phyloP scores from a whole-genome alignment of 1,140 invertebrate genomes.

The Drosophila pseudoananassae region DNA sequence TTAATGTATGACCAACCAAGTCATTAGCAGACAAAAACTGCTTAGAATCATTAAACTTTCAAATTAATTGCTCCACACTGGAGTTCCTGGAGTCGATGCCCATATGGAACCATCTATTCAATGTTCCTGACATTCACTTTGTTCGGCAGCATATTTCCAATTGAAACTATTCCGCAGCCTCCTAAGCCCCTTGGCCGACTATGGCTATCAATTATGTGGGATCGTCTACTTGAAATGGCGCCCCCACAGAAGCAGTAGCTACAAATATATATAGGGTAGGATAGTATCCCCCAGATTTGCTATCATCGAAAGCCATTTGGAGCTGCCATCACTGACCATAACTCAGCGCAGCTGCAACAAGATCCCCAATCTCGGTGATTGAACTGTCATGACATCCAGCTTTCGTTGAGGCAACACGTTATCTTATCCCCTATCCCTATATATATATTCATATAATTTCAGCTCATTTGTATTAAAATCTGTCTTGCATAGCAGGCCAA shows the following conservation, averaged over 20 bases:
- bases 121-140: constrained; percentile 45
- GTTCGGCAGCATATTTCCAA: constrained; percentile 9
- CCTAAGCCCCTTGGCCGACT: constrained; percentile 34
- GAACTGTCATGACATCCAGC: constrained; percentile 70
- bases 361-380: constrained; percentile 66
- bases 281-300: constrained; percentile 15
- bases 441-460: constrained; percentile 61
- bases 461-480: constrained; percentile 73
- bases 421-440: constrained; percentile 40
- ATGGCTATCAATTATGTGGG: constrained; percentile 37
- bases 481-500: constrained; percentile 42
- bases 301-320: constrained; percentile 18
- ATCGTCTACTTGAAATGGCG: constrained; percentile 3
- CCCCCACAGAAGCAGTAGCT: constrained; percentile 4
- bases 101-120: constrained; percentile 25
- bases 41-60: constrained; percentile 33
- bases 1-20: background rate
- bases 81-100: constrained; percentile 30
- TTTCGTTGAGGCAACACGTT: constrained; percentile 52
- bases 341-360: constrained; percentile 43
- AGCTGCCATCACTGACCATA: constrained; percentile 36
- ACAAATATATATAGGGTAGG: background rate
- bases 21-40: constrained; percentile 39
- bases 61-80: constrained; percentile 32
- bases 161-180: constrained; percentile 34